phyloP scores from a whole-genome alignment of 2,797 vertebrate genomes.

The Amazonetta brasiliensis region DNA sequence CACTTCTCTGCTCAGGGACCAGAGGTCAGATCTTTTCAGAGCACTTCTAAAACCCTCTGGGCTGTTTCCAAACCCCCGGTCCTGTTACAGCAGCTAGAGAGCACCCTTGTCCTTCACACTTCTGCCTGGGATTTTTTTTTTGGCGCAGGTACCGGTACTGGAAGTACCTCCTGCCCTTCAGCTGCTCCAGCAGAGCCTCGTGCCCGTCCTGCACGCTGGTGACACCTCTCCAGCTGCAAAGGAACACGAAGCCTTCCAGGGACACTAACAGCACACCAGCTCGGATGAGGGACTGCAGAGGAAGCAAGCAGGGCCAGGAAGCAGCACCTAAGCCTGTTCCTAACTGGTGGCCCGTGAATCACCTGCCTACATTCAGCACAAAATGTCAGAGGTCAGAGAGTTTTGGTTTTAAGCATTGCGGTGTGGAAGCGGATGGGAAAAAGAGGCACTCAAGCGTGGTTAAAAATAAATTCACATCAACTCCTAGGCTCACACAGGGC shows the following conservation, averaged over 20 bases:
- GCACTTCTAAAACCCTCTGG: neutral
- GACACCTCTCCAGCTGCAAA: neutral
- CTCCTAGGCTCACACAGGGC: neutral
- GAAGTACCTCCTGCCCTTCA: neutral
- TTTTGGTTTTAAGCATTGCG: neutral
- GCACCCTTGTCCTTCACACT: neutral
- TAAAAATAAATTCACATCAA: neutral
- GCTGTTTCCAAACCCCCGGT: neutral
- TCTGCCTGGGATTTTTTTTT: neutral
- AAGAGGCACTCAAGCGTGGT: neutral
- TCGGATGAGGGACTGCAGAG: neutral
- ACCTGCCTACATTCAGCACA: neutral
- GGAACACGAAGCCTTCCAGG: neutral
- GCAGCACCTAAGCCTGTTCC: neutral
- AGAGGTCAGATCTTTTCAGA: neutral
- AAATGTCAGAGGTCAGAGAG: neutral
- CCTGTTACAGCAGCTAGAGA: neutral
- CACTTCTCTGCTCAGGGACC: neutral
- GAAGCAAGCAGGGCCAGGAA: neutral
- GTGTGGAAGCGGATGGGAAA: neutral
- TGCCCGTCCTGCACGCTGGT: fast-evolving
- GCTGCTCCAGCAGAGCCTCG: neutral
- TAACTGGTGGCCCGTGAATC: neutral
- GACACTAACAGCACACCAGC: too few relatives aligned
- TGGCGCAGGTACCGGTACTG: neutral